Base-by-base conservation (phyloP, 2,888 invertebrate genomes). In the Caenorhabditis doughertyi region DNA sequence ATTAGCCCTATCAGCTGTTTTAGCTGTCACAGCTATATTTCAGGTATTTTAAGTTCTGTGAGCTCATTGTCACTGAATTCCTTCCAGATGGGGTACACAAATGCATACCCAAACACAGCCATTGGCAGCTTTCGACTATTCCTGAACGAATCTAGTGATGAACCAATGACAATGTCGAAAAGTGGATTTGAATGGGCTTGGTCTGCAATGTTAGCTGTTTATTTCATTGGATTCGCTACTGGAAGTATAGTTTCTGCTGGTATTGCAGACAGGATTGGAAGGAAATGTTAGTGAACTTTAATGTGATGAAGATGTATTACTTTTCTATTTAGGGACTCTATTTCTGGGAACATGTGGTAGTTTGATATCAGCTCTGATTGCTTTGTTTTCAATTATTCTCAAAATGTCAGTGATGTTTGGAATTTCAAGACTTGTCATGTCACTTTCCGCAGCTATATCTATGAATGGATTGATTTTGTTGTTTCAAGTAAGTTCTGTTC, bases 401-500 rank as follows among this genome's bases (percentile, higher is more conserved):
- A 60, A 81, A 8, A 35, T 74, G 16, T 81, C 87, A 7, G 81
- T 76, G 60, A 49, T 89, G 16, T 88, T 89, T 65, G 79, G 87
- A 18, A 47, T 84, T n/a, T 86, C 86, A 9, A 80, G 90, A 18
- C 73, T 88, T 1, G 47, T 90, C 9, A 85, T 89, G 72, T 87
- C 90, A 5, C 53, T 89, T 8, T 83, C 86, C 1, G 84, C 88
- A 8, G 90, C 87, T 11, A 80, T 90, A 25, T 88, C 89, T 4
- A 90, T 90, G 90, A 89, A 89, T 74, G 81, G 86, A 16, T 76
- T 90, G 25, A 89, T 90, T 71, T 68, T 90, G 9, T 85, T 90
- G 7, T 82, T 90, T 27, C 90, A 90, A 76, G 89, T 88, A 23
- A 18, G 73, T 79, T 23, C n/a, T 3, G 39, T 35, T 13, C 44